Percentiles rank a stretch among this genome's conserved stretches.
Conservation (phyloP, 2,888 invertebrate species). For the Meandrusa payeni region DNA sequence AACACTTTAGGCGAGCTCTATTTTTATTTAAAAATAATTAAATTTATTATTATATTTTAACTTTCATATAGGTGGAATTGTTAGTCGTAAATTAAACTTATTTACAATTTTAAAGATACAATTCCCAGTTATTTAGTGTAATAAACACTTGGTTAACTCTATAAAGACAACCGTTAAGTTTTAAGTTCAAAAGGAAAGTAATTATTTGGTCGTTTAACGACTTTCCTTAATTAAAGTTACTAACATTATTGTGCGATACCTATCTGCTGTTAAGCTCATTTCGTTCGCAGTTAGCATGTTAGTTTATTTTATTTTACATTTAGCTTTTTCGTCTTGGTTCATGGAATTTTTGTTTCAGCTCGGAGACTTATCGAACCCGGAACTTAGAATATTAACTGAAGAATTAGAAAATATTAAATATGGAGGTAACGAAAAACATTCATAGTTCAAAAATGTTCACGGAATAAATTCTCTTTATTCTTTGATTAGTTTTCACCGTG, state of each 20-base stretch:
- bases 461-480: too few species aligned
- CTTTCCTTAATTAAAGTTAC: conserved; percentile 59
- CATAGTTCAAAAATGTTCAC: too few species aligned
- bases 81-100: background rate
- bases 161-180: conserved; percentile 24
- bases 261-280: background rate
- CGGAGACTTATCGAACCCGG: conserved; percentile 95
- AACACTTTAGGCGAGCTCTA: too few species aligned
- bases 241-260: conserved; percentile 50
- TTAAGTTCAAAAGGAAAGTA: conserved; percentile 36
- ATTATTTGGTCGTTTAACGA: conserved; percentile 62
- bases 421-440: conserved; percentile 91
- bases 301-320: too few species aligned
- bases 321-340: too few species aligned
- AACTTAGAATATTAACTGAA: conserved; percentile 94
- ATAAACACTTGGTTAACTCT: conserved; percentile 9
- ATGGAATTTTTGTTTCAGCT: conserved; percentile 88
- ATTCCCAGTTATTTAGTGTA: conserved; percentile 2
- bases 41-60: too few species aligned
- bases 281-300: background rate
- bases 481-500: too few species aligned
- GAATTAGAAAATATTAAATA: conserved; percentile 95
- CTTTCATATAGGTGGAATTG: too few species aligned
- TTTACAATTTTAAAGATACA: conserved; percentile 1
- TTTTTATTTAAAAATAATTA: too few species aligned